Percentiles rank a stretch among this genome's conserved stretches.
Conservation (phyloP, 2,113 vertebrate species). For the Chiloscyllium plagiosum region DNA sequence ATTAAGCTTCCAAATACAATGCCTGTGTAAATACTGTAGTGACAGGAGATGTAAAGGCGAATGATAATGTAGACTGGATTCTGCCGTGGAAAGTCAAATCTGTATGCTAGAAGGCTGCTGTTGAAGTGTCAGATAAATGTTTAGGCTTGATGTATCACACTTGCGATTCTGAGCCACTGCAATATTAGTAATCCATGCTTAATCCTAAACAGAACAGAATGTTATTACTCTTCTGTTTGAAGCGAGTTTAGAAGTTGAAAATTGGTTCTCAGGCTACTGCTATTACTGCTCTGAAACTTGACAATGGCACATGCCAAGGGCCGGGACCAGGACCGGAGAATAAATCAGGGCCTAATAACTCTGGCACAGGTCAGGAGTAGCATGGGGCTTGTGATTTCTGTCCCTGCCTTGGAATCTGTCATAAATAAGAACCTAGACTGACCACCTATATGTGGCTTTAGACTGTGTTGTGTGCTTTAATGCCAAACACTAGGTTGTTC, state of each 20-base stretch:
- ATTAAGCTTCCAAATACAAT: not conserved
- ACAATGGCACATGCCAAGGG: not conserved
- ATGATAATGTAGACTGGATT: not conserved
- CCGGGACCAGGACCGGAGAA: no score
- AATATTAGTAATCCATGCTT: not conserved
- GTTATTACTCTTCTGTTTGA: not conserved
- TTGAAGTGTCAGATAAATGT: not conserved
- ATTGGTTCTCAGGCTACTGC: not conserved
- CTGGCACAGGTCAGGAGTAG: no score
- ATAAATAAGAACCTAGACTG: not conserved
- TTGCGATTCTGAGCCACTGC: not conserved
- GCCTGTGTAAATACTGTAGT: not conserved
- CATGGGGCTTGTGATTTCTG: no score
- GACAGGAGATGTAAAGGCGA: not conserved
- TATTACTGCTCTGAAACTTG: not conserved
- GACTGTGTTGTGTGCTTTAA: not conserved
- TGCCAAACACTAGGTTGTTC: not conserved
- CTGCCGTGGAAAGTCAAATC: not conserved
- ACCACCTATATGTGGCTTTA: not conserved
- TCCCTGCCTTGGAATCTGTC: no score
- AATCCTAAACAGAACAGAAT: not conserved
- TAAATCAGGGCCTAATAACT: no score
- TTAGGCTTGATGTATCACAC: not conserved
- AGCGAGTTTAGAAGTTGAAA: not conserved
- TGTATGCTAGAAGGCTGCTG: not conserved